Percentiles rank a stretch among this genome's conserved stretches.
Evolutionary conservation across 2,797 vertebrate genomes (phyloP).

Genomic region (Platalea minor): DNA sequence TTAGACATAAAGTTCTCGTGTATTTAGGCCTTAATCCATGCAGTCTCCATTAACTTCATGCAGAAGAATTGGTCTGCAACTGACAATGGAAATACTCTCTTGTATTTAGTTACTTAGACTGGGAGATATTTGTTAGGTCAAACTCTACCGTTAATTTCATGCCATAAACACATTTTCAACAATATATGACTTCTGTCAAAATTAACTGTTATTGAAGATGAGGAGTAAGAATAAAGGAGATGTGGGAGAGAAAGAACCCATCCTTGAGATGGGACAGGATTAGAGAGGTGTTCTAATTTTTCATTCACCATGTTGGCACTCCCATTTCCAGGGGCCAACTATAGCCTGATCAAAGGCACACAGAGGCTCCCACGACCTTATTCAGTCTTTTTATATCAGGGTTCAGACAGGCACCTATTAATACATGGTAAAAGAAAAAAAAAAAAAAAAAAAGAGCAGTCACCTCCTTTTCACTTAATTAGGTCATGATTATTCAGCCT

Average conservation of each 20-base stretch:
- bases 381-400: neutral
- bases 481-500: neutral
- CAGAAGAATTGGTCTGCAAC: neutral
- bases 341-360: neutral
- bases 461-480: slow-evolving; percentile 14
- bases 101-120: neutral
- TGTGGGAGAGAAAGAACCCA: neutral
- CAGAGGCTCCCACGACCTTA: neutral
- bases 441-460: neutral
- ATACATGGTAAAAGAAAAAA: neutral
- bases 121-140: neutral
- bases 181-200: neutral
- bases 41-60: neutral
- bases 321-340: neutral
- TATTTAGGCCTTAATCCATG: neutral
- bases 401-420: neutral
- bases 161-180: neutral
- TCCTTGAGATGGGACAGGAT: neutral
- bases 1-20: neutral
- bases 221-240: neutral
- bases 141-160: neutral
- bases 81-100: neutral
- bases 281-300: neutral
- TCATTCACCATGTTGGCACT: neutral
- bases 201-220: neutral